A percentile compares a stretch with the other conserved stretches of the same genome.
phyloP scores from a whole-genome alignment of 2,113 vertebrate species.

The Brachyhypopomus occidentalis region DNA sequence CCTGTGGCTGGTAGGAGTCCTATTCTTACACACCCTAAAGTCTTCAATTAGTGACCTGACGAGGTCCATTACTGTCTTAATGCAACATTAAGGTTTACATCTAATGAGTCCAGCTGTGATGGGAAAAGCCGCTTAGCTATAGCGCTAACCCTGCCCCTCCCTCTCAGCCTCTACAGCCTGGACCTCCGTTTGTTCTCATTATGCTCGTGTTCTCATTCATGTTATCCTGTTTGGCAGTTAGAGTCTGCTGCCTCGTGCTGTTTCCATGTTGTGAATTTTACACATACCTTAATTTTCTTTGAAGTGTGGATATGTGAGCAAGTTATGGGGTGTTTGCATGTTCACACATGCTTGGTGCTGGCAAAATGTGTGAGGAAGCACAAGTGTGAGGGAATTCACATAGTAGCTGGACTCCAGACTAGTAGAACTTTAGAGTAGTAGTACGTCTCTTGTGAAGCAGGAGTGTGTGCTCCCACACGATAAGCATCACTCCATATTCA shows the following conservation, averaged over 20 bases:
- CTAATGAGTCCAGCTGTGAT: not conserved
- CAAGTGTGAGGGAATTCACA: not conserved
- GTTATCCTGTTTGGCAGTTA: no score
- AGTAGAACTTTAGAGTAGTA: no score
- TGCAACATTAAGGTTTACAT: not conserved
- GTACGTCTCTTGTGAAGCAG: not conserved
- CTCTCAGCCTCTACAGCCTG: no score
- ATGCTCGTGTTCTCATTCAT: no score
- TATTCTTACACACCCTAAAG: not conserved
- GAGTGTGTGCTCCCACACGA: not conserved
- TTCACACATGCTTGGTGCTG: not conserved
- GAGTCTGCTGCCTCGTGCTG: not conserved
- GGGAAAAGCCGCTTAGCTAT: not conserved
- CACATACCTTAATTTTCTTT: not conserved
- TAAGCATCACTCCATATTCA: not conserved
- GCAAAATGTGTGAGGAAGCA: not conserved
- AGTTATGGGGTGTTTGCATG: not conserved
- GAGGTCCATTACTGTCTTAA: conserved; percentile 29
- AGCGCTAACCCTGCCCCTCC: no score
- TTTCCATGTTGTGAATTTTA: not conserved
- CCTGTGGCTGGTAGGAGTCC: not conserved
- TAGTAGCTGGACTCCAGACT: not conserved
- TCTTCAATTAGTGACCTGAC: conserved; percentile 3
- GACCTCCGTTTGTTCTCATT: no score
- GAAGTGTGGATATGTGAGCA: not conserved